These are phyloP conservation scores for Bhutanitis thaidina DNA, from an alignment of 2,888 invertebrate genomes.

Conservation along the genomic window DNA sequence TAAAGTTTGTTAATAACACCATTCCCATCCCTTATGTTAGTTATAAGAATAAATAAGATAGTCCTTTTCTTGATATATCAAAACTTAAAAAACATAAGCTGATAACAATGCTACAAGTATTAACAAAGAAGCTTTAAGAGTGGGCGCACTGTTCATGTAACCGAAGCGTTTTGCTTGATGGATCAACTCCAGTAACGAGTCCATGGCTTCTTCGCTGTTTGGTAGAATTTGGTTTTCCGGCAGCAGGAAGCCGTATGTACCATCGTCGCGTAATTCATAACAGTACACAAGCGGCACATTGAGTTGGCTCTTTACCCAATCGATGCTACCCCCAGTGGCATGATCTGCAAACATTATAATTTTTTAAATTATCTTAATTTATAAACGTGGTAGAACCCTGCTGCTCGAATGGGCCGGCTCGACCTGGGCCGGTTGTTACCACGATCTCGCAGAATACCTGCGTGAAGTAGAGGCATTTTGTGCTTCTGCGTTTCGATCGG, in stretches of 20 bases:
- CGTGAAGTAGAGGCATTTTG: no score
- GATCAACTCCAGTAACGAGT: slow-evolving; percentile 56
- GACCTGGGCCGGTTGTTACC: no score
- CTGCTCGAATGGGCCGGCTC: no score
- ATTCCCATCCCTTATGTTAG: no score
- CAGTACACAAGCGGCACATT: slow-evolving; percentile 83
- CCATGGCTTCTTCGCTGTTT: slow-evolving; percentile 80
- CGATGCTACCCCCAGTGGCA: slow-evolving; percentile 84
- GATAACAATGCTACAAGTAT: not conserved
- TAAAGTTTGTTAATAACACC: no score
- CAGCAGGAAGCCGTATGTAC: slow-evolving; percentile 83
- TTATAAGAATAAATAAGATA: no score
- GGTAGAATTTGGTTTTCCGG: slow-evolving; percentile 84
- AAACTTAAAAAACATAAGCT: not conserved
- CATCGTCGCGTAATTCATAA: slow-evolving; percentile 85
- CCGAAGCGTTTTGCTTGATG: slow-evolving; percentile 57
- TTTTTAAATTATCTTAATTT: no score
- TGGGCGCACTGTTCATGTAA: slow-evolving; percentile 39
- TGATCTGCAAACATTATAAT: slow-evolving; percentile 59
- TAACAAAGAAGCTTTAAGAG: not conserved
- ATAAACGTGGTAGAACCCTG: no score
- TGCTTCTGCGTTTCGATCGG: no score
- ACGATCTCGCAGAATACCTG: no score
- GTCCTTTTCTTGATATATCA: no score
- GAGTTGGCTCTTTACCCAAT: slow-evolving; percentile 86